Evolutionary conservation across 2,797 vertebrate species (phyloP), one percentile per base, ranked within the genome.

Genomic region (Coracias cyanogaster): DNA sequence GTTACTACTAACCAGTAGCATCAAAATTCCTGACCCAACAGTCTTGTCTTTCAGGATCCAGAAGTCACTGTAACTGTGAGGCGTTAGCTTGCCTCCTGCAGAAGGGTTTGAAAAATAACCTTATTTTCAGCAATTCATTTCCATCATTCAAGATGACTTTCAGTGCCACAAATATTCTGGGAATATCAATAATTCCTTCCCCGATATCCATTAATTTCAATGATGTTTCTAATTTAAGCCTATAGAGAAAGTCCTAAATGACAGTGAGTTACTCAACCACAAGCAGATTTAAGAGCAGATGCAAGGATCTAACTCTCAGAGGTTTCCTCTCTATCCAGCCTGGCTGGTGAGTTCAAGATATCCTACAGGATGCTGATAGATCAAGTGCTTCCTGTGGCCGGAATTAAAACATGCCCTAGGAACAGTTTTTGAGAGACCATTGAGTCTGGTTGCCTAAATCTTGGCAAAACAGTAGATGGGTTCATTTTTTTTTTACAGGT

Each of bases 211-310:
- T 93, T 92, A 71, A 93, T 94, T 89, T 88, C 54, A 86, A 35
- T 13, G 22, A 62, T 18, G 61, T 65, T 91, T 94, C 87, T 81
- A 95, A 94, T 83, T 90, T 83, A 69, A 86, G 33, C 24, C 25
- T 8, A 21, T 4, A 61, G 6, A 60, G 3, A 90, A 6, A 82
- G 29, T 45, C 31, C 18, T 83, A 45, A 37, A 22, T 46, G 79
- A 74, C 65, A 94, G 25, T 39, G 72, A 81, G 71, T 65, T 87
- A 78, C 46, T 7, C 55, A 81, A 8, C 41, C 41, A 71, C 54
- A 88, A 9, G 60, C 15, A 31, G 45, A 87, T 85, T 96, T 73
- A 96, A 79, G 90, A 82, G 57, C 45, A 85, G 61, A 89, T 39
- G 21, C 41, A 87, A 89, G 0, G 8, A 83, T 62, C 26, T 39